phyloP scores from a whole-genome alignment of 2,113 vertebrate species.

The Chaetops frenatus region DNA sequence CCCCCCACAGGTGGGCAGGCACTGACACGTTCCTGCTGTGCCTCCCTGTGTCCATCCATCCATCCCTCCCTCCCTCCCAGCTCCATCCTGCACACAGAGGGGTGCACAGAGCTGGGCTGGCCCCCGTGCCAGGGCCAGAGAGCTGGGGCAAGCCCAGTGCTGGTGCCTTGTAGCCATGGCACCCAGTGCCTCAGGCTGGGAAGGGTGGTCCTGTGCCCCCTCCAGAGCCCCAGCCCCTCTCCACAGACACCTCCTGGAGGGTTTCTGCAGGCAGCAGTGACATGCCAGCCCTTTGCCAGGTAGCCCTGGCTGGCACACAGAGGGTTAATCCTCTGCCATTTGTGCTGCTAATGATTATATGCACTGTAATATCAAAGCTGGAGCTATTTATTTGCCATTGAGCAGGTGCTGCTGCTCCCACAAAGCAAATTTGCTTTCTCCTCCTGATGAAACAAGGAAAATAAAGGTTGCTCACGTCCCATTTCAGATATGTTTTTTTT shows the following conservation, averaged over 20 bases:
- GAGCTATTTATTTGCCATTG: constrained; percentile 54
- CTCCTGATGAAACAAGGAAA: constrained; percentile 57
- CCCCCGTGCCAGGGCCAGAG: neutral
- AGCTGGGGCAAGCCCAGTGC: neutral
- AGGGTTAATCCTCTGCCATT: constrained; percentile 40
- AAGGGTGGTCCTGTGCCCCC: neutral
- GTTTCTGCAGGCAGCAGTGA: neutral
- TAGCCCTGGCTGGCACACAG: neutral
- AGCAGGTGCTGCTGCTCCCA: constrained; percentile 66
- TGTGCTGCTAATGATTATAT: constrained; percentile 43
- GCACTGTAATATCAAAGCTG: constrained; percentile 44
- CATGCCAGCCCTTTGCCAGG: neutral
- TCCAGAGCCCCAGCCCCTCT: neutral
- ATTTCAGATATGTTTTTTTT: constrained; percentile 43
- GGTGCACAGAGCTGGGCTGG: neutral
- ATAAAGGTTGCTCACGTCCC: constrained; percentile 74
- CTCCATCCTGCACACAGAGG: neutral
- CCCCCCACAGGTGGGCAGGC: neutral
- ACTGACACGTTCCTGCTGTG: rapidly evolving
- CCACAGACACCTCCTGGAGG: neutral
- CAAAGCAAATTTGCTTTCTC: constrained; percentile 69
- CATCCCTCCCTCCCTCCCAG: neutral
- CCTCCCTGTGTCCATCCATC: neutral
- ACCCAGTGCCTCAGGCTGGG: neutral
- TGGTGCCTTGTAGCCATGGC: neutral